These are phyloP conservation scores for Carassius auratus DNA, from an alignment of 2,113 vertebrate genomes.

Conservation along the genomic window DNA sequence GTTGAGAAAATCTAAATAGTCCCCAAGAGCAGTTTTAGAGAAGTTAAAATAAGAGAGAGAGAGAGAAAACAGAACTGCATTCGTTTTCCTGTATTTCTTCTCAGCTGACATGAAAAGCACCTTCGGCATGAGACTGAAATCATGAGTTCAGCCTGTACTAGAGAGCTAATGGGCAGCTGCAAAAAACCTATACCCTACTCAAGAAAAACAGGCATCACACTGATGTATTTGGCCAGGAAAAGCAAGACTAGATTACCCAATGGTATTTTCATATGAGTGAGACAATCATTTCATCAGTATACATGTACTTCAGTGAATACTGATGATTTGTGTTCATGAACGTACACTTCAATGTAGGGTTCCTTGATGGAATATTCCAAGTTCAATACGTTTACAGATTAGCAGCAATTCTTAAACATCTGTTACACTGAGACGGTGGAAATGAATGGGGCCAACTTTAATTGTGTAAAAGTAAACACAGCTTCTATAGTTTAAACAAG, in stretches of 20 bases:
- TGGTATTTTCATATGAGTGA: neutral
- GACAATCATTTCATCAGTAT: neutral
- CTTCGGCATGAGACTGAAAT: constrained; percentile 34
- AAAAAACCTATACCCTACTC: neutral
- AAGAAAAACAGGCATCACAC: neutral
- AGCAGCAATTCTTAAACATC: too few relatives aligned
- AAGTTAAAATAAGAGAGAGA: constrained; percentile 10
- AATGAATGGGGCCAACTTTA: too few relatives aligned
- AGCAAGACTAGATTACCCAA: constrained; percentile 1
- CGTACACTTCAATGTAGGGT: neutral
- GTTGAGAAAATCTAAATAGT: constrained; percentile 60
- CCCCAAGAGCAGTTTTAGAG: constrained; percentile 51
- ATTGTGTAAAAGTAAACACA: too few relatives aligned
- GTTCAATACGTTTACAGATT: too few relatives aligned
- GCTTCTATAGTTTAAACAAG: too few relatives aligned
- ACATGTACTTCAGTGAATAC: neutral
- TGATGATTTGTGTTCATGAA: too few relatives aligned
- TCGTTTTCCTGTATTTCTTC: neutral
- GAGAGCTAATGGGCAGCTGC: constrained; percentile 3
- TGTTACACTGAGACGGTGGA: too few relatives aligned
- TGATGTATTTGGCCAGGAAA: neutral
- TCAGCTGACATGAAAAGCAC: constrained; percentile 35
- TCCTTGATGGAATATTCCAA: neutral
- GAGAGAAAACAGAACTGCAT: constrained; percentile 18
- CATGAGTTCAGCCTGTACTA: constrained; percentile 15